phyloP scores from a whole-genome alignment of 1,140 invertebrate genomes.

The Steinernema feltiae region DNA sequence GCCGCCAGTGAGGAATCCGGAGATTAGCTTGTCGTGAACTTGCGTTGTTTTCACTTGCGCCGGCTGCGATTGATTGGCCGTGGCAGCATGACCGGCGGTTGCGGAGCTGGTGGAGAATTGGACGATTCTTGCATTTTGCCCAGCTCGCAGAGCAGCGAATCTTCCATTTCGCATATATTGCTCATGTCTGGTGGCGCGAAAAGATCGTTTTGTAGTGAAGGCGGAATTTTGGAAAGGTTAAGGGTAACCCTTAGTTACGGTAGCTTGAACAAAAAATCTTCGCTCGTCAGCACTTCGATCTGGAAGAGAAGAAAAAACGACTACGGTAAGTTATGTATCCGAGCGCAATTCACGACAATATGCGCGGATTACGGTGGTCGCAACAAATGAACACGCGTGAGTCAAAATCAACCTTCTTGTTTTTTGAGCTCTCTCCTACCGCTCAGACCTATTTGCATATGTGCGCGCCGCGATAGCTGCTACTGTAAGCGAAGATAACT shows the following conservation, averaged over 20 bases:
- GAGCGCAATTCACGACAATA: too few relatives aligned
- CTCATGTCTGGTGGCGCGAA: neutral
- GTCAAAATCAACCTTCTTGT: too few relatives aligned
- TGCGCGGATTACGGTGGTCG: too few relatives aligned
- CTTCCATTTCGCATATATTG: constrained; percentile 14
- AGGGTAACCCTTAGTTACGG: neutral
- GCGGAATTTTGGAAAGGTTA: constrained; percentile 9
- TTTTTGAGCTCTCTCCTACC: too few relatives aligned
- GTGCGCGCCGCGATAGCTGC: too few relatives aligned
- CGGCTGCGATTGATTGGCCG: neutral
- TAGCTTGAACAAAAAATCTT: neutral
- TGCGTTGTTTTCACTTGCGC: neutral
- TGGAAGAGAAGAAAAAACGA: neutral
- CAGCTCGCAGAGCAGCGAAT: constrained; percentile 3
- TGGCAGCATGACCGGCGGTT: neutral
- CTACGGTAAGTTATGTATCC: too few relatives aligned
- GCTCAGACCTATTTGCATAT: too few relatives aligned
- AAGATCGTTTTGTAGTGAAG: neutral
- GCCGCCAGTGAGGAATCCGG: neutral
- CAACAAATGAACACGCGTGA: too few relatives aligned
- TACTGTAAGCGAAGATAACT: neutral
- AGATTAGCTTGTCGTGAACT: neutral
- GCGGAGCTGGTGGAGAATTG: neutral
- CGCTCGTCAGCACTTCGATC: neutral
- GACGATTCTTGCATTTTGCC: neutral